Evolutionary conservation across 1,140 invertebrate genomes (phyloP).

Genomic region (Diprion similis): DNA sequence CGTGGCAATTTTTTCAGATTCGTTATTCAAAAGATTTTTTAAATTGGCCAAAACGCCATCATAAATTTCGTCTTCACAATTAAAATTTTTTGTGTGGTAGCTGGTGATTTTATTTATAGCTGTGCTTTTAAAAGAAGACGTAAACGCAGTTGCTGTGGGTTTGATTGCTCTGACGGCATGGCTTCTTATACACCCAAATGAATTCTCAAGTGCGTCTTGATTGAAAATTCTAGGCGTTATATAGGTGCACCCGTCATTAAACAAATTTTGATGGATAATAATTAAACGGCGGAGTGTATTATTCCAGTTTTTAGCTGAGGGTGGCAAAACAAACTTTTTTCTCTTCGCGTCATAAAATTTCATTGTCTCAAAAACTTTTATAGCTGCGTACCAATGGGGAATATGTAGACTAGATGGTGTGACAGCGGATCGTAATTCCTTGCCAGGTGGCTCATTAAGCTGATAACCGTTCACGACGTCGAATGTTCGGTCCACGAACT

Average conservation of each 20-base stretch:
- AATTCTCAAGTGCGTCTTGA: constrained; percentile 21
- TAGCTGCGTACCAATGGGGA: constrained; percentile 3
- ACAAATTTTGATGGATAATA: constrained; percentile 3
- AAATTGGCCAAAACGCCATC: background rate
- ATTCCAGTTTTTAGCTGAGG: constrained; percentile 11
- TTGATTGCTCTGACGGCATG: constrained; percentile 11
- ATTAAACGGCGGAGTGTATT: background rate
- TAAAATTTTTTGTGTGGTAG: background rate
- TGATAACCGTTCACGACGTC: constrained; percentile 6
- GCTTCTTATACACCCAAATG: constrained; percentile 17
- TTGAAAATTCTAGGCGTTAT: constrained; percentile 2
- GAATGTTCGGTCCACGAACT: constrained; percentile 10
- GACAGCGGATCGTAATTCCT: constrained; percentile 5
- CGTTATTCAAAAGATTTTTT: background rate
- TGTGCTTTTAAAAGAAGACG: background rate
- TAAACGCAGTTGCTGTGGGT: background rate
- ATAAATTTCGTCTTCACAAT: constrained; percentile 1
- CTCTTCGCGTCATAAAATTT: background rate
- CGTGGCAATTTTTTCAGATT: background rate
- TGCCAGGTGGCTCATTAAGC: background rate
- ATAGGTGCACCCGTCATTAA: constrained; percentile 9
- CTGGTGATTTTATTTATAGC: constrained; percentile 15
- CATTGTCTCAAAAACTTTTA: constrained; percentile 7
- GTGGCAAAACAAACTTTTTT: constrained; percentile 11
- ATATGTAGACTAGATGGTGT: background rate